phyloP scores from a whole-genome alignment of 2,113 vertebrate genomes.

The Labeo catla region DNA sequence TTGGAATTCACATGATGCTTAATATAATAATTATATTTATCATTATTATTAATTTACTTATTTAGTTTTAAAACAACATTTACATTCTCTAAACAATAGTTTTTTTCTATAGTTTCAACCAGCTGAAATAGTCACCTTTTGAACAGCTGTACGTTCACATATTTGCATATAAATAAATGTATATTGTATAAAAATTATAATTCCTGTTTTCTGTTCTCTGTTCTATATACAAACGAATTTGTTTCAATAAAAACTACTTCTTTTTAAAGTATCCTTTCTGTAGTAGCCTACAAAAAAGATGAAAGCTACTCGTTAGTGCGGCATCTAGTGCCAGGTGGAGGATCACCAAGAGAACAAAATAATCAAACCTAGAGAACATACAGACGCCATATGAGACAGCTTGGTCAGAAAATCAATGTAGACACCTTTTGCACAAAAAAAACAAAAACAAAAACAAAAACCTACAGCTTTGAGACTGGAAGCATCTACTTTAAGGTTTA shows the following conservation, averaged over 20 bases:
- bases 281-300: not conserved
- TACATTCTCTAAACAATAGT: not conserved
- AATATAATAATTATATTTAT: not conserved
- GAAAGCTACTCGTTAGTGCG: slow-evolving; percentile 12
- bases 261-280: not conserved
- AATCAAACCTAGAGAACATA: not conserved
- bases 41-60: not conserved
- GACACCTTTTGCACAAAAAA: not conserved
- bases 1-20: not conserved
- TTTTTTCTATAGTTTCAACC: too few species aligned
- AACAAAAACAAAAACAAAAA: not conserved
- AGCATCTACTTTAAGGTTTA: not conserved
- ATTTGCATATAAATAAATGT: not conserved
- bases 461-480: too few species aligned
- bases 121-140: not conserved
- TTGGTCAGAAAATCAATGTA: not conserved
- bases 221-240: not conserved
- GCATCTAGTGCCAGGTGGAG: slow-evolving; percentile 13
- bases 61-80: too few species aligned
- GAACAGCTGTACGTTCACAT: not conserved
- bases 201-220: not conserved
- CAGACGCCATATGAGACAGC: not conserved
- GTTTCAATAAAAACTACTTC: not conserved
- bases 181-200: not conserved
- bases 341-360: not conserved